Percentiles rank a stretch among this genome's conserved stretches.
Evolutionary conservation across 2,113 vertebrate genomes (phyloP).

Genomic region (Australoheros scitulus): DNA sequence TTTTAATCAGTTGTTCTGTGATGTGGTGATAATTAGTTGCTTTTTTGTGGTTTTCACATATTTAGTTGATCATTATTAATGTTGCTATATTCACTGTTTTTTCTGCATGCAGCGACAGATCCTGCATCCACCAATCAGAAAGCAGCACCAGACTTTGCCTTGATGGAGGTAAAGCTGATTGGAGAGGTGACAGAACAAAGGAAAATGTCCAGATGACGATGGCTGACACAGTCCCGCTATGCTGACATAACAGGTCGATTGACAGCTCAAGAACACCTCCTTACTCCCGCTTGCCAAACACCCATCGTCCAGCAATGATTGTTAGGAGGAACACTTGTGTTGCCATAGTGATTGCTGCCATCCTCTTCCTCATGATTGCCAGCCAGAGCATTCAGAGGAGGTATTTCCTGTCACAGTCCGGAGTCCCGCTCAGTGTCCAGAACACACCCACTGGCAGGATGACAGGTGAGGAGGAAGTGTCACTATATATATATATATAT

Average conservation of each 20-base stretch:
- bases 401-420: constrained; percentile 20
- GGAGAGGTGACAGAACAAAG: background rate
- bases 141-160: background rate
- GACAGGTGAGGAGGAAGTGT: constrained; percentile 34
- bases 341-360: constrained; percentile 30
- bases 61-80: background rate
- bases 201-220: constrained; percentile 33
- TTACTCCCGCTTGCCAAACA: background rate
- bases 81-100: background rate
- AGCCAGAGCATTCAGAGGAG: constrained; percentile 70
- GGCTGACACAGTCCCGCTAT: constrained; percentile 14
- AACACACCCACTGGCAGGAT: constrained; percentile 6
- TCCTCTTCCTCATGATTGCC: constrained; percentile 77
- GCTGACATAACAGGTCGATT: constrained; percentile 8
- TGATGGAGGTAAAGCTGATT: constrained; percentile 10
- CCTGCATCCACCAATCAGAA: background rate
- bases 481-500: no score
- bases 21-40: no score
- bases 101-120: background rate
- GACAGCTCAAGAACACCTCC: background rate
- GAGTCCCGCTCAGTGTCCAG: background rate
- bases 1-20: no score
- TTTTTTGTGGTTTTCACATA: background rate
- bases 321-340: constrained; percentile 72
- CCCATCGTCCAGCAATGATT: constrained; percentile 63